Conservation (phyloP, 1,140 invertebrate genomes). For the Orchestia grillus region DNA sequence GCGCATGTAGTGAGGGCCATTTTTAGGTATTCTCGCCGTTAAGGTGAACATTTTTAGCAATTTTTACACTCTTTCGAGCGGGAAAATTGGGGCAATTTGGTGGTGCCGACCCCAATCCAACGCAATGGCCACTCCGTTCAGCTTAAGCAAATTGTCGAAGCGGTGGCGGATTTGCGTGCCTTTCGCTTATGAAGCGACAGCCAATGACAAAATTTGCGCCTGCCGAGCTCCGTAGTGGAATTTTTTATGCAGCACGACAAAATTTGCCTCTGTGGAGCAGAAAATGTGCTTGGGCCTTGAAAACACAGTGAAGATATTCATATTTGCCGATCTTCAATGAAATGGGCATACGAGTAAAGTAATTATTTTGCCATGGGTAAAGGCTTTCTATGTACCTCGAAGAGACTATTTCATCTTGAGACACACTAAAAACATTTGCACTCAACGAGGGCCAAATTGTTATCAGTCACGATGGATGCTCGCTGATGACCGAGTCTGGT, state of each 20-base stretch:
- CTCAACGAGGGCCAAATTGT: background rate
- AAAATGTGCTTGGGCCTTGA: background rate
- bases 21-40: background rate
- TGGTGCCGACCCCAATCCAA: background rate
- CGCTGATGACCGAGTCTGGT: background rate
- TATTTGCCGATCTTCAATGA: background rate
- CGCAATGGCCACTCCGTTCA: conserved; percentile 46
- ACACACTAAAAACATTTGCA: background rate
- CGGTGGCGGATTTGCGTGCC: background rate
- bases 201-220: conserved; percentile 29
- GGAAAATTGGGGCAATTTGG: conserved; percentile 35
- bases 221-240: background rate
- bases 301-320: background rate
- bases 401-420: background rate
- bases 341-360: background rate
- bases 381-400: background rate
- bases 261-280: background rate
- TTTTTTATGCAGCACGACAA: background rate
- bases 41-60: conserved; percentile 32
- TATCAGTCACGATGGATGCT: background rate
- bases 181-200: conserved; percentile 5
- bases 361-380: background rate
- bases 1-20: background rate
- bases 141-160: conserved; percentile 52
- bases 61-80: background rate